Percentiles rank a stretch among this genome's conserved stretches.
Evolutionary conservation across 2,113 vertebrate genomes (phyloP).

Genomic region (Corythoichthys haematopterus): DNA sequence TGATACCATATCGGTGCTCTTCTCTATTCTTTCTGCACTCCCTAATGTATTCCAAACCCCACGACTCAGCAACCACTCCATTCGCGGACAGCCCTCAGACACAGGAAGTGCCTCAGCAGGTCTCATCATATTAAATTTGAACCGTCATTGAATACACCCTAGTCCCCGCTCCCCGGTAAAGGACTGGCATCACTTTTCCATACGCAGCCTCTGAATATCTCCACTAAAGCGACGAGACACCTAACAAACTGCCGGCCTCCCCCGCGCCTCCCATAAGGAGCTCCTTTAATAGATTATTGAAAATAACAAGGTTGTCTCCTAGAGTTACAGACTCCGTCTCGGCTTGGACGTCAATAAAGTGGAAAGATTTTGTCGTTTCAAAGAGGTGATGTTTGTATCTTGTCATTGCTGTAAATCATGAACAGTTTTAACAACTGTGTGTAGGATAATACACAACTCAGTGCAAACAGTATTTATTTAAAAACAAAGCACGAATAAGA

Average conservation of each 20-base stretch:
- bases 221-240: slow-evolving; percentile 52
- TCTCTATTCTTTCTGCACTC: slow-evolving; percentile 9
- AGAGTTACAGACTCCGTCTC: slow-evolving; percentile 59
- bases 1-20: slow-evolving; percentile 36
- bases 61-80: slow-evolving; percentile 57
- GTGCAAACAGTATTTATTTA: not conserved
- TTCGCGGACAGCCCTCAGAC: slow-evolving; percentile 55
- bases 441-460: not conserved
- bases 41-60: slow-evolving; percentile 59
- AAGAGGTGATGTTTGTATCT: slow-evolving; percentile 9
- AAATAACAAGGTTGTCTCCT: slow-evolving; percentile 66
- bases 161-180: slow-evolving; percentile 46
- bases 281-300: slow-evolving; percentile 63
- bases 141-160: slow-evolving; percentile 66
- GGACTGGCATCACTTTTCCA: slow-evolving; percentile 55
- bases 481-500: not conserved
- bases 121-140: slow-evolving; percentile 67
- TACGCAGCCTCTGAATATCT: slow-evolving; percentile 49
- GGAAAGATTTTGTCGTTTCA: slow-evolving; percentile 20
- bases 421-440: not conserved
- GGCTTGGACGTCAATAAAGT: slow-evolving; percentile 45
- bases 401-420: slow-evolving; percentile 9
- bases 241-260: slow-evolving; percentile 43
- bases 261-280: slow-evolving; percentile 44
- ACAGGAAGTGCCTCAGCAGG: slow-evolving; percentile 68